Percentiles rank a stretch among this genome's conserved stretches.
These are phyloP conservation scores for Casuarius casuarius DNA, from an alignment of 2,113 vertebrate genomes.

Conservation along the genomic window DNA sequence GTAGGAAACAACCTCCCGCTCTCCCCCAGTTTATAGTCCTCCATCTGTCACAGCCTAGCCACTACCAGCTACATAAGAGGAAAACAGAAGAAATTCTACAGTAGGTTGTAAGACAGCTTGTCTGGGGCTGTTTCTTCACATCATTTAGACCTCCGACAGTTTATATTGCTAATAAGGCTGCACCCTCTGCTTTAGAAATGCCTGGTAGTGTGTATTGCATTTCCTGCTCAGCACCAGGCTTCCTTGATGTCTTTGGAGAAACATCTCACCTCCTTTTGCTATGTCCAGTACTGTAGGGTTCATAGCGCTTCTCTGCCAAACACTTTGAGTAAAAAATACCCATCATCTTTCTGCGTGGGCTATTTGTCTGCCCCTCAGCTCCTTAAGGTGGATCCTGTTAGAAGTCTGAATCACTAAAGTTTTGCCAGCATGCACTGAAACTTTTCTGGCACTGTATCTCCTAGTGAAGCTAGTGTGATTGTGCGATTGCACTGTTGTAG, in stretches of 20 bases:
- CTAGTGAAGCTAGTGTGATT: background rate
- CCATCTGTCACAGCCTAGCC: background rate
- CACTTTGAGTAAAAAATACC: fast-evolving
- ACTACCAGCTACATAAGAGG: background rate
- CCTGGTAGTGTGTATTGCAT: background rate
- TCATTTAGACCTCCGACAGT: background rate
- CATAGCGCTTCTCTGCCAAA: background rate
- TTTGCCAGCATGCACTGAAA: background rate
- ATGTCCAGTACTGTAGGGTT: fast-evolving
- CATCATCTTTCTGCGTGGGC: fast-evolving
- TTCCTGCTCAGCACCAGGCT: background rate
- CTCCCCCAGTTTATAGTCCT: background rate
- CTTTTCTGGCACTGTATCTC: background rate
- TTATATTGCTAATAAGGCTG: background rate
- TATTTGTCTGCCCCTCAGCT: background rate
- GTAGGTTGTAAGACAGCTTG: background rate
- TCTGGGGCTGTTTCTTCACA: background rate
- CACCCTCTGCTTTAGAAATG: background rate
- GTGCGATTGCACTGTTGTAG: fast-evolving
- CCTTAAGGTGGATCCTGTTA: background rate
- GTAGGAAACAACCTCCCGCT: fast-evolving
- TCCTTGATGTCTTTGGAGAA: background rate
- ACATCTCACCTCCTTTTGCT: background rate
- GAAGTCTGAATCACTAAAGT: fast-evolving
- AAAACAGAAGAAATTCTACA: background rate